Conservation (phyloP, 1,140 invertebrate genomes). For the Brachionus rotundiformis region DNA sequence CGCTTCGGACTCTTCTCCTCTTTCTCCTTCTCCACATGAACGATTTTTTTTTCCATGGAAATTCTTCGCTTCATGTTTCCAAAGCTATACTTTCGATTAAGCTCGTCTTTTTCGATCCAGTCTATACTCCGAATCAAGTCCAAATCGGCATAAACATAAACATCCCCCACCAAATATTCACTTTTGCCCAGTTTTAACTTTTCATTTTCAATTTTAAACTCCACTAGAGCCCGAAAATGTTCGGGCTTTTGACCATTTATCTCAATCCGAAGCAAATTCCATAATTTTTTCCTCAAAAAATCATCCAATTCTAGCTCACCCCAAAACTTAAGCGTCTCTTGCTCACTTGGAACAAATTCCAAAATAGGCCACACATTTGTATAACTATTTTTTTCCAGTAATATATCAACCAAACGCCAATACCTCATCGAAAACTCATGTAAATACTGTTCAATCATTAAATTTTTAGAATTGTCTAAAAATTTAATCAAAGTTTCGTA, state of each 20-base stretch:
- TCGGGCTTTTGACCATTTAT: not conserved
- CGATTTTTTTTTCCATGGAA: not conserved
- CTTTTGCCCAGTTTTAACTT: not conserved
- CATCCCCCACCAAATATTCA: not conserved
- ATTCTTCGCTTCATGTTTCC: slow-evolving; percentile 1
- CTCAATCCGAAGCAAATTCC: not conserved
- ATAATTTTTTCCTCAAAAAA: not conserved
- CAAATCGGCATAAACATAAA: slow-evolving; percentile 8
- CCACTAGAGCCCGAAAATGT: not conserved
- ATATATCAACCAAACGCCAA: not conserved
- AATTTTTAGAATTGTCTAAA: slow-evolving; percentile 1
- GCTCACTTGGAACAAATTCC: not conserved
- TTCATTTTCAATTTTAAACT: slow-evolving; percentile 15
- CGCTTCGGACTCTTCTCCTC: slow-evolving; percentile 24
- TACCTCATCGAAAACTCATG: not conserved
- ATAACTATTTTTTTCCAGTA: not conserved
- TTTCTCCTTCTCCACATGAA: not conserved
- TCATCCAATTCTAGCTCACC: not conserved
- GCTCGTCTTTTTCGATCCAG: slow-evolving; percentile 24
- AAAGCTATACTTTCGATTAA: slow-evolving; percentile 5
- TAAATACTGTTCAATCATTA: not conserved
- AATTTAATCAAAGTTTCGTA: slow-evolving; percentile 16
- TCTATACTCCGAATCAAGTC: slow-evolving; percentile 2
- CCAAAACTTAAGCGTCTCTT: not conserved
- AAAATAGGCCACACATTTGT: not conserved